These are phyloP conservation scores for Formicarius rufipectus DNA, from an alignment of 2,113 vertebrate species.

Conservation along the genomic window DNA sequence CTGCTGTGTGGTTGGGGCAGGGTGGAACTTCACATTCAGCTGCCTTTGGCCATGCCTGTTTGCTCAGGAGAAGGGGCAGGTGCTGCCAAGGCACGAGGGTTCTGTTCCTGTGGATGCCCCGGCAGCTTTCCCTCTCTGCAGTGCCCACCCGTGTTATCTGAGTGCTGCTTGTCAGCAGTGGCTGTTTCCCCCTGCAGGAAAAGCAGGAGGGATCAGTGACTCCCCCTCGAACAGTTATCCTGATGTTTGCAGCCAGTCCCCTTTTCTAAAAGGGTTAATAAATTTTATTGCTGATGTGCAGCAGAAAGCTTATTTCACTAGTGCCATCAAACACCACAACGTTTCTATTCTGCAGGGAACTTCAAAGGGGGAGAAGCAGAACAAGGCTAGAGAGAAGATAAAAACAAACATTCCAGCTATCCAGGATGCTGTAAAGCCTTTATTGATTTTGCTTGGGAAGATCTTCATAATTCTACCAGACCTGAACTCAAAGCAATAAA, in stretches of 20 bases:
- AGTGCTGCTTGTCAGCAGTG: neutral
- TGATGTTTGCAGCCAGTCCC: neutral
- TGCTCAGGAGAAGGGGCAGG: neutral
- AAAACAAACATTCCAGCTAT: conserved; percentile 12
- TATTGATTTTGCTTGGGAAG: conserved; percentile 49
- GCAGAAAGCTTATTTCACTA: neutral
- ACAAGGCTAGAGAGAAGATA: conserved; percentile 5
- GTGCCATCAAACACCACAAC: neutral
- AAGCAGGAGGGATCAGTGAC: neutral
- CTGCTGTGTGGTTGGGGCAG: neutral
- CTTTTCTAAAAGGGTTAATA: neutral
- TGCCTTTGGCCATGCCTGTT: conserved; percentile 9
- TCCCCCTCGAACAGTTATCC: neutral
- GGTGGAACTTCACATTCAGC: conserved; percentile 16
- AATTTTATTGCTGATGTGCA: neutral
- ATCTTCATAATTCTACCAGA: conserved; percentile 41
- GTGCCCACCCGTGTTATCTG: too few species aligned
- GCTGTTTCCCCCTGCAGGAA: neutral
- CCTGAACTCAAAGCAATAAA: conserved; percentile 48
- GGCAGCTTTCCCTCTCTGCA: neutral
- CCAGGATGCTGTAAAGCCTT: conserved; percentile 56
- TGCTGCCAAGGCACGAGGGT: neutral
- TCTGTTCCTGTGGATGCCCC: neutral
- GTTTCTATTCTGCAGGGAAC: neutral
- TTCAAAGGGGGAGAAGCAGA: conserved; percentile 45